Base-by-base conservation (phyloP, 2,888 invertebrate genomes). In the Argyra leucocephala region DNA sequence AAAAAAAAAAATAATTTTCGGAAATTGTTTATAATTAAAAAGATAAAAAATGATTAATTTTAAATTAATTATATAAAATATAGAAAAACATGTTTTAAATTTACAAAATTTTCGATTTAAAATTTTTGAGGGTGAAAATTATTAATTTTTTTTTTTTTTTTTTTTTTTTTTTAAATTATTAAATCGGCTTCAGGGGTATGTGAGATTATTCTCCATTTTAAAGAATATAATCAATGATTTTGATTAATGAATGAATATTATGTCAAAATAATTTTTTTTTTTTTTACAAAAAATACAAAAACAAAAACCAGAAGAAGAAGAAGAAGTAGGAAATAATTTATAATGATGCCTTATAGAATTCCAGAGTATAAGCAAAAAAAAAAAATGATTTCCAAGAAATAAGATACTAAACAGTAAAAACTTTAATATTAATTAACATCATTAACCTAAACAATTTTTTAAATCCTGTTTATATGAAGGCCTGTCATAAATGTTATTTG, bases 41-140 rank as follows among this genome's bases (percentile, higher is more conserved):
- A 48, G 48, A 48, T 48, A 48, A 48, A 48, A 48, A 48, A 48
- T 48, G 48, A 48, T 48, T 48, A 48, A 48, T 48, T 48, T 48
- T 48, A 48, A 48, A 48, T 48, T 48, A 48, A 48, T 48, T 48
- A 48, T 48, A 18, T 15, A n/a, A 48, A 48, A 12, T 10, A 48
- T 10, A 31, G 31, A 31, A 31, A 26, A 26, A 31, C 9, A 31
- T 31, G 4, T 6, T 26, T 6, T 26, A 26, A 6, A 26, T 26
- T 26, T 26, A 26, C 9, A 26, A 6, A 26, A 6, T 6, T n/a
- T n/a, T n/a, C n/a, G n/a, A 31, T 31, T 31, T 10, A 31, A 31
- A 31, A 31, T 6, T 6, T 6, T 26, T 31, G 31, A 31, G 31
- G 31, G 31, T 31, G 31, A 31, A 31, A 31, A 31, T 31, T 31